These are phyloP conservation scores for Rafetus swinhoei DNA, from an alignment of 2,113 vertebrate species.

Conservation along the genomic window DNA sequence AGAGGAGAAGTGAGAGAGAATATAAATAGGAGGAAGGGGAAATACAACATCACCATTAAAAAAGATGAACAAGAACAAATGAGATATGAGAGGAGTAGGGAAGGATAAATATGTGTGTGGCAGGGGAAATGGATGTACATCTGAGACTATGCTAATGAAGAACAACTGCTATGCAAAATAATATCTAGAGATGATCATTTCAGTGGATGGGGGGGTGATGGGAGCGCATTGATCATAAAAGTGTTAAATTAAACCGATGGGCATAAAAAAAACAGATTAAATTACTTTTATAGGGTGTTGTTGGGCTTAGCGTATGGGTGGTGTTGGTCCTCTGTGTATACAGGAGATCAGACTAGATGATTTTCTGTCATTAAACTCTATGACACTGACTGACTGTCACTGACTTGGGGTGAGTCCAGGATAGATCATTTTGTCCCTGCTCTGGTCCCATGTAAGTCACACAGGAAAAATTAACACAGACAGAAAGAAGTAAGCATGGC, in stretches of 20 bases:
- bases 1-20: conserved; percentile 39
- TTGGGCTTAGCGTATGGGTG: background rate
- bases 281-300: background rate
- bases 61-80: background rate
- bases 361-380: background rate
- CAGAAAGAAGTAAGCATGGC: background rate
- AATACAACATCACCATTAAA: conserved; percentile 3
- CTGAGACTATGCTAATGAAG: conserved; percentile 44
- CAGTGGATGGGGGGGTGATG: background rate
- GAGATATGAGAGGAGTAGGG: conserved; percentile 26
- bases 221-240: background rate
- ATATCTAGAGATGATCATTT: conserved; percentile 16
- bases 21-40: conserved; percentile 58
- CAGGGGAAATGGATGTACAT: conserved; percentile 38
- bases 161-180: conserved; percentile 30
- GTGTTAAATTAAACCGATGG: background rate
- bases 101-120: conserved; percentile 33
- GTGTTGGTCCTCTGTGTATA: background rate
- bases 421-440: background rate
- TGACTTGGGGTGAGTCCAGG: background rate
- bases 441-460: background rate
- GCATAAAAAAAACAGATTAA: background rate
- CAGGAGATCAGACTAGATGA: background rate
- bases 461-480: background rate
- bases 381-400: background rate